Conservation (phyloP, 2,888 invertebrate genomes). For the Deilephila elpenor region DNA sequence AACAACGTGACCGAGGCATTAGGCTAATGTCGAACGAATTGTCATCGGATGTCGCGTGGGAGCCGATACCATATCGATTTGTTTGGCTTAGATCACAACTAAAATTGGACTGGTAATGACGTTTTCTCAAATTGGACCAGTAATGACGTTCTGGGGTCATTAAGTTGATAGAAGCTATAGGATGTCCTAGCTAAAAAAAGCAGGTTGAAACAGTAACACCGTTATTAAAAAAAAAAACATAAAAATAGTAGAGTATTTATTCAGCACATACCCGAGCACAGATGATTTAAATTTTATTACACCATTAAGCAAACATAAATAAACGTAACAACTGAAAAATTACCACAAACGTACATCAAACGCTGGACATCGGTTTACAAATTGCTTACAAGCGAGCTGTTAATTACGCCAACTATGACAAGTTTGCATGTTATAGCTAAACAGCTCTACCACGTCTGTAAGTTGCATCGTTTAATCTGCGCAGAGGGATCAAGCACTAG, state of each 20-base stretch:
- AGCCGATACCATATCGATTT: conserved; percentile 13
- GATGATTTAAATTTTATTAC: background rate
- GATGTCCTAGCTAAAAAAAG: background rate
- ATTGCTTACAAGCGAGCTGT: conserved; percentile 24
- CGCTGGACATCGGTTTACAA: conserved; percentile 1
- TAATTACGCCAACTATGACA: conserved; percentile 17
- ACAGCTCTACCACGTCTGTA: background rate
- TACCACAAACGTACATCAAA: conserved; percentile 10
- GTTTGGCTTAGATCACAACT: background rate
- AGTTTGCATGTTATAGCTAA: conserved; percentile 29
- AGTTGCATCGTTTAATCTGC: background rate
- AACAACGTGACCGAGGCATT: conserved; percentile 58
- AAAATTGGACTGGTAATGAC: background rate
- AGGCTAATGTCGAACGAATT: conserved; percentile 39
- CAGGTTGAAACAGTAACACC: too few relatives aligned
- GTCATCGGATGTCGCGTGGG: conserved; percentile 19
- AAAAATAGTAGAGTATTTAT: background rate
- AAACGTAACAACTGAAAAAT: background rate
- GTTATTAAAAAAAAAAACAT: too few relatives aligned
- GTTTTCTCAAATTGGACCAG: too few relatives aligned
- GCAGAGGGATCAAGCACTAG: too few relatives aligned
- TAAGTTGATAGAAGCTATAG: background rate
- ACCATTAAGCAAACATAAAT: background rate
- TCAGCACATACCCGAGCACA: background rate
- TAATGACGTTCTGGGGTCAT: background rate